Evolutionary conservation across 2,888 invertebrate species (phyloP).

Genomic region (Schizotus pectinicornis): DNA sequence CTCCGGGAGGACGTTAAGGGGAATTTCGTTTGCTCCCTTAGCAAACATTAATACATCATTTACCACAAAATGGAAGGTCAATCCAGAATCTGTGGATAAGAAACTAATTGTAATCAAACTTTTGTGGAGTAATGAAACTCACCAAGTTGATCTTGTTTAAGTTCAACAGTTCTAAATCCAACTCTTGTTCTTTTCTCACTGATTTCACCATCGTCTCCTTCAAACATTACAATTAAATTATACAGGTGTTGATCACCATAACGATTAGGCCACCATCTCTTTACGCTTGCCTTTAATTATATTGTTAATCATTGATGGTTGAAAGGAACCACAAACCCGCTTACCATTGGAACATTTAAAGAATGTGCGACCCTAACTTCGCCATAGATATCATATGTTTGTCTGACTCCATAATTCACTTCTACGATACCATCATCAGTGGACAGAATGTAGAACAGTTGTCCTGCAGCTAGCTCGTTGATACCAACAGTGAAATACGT

Average conservation of each 20-base stretch:
- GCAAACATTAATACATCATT: constrained; percentile 87
- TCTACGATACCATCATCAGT: neutral
- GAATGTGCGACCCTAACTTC: constrained; percentile 30
- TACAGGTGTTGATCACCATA: constrained; percentile 84
- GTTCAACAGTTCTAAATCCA: constrained; percentile 86
- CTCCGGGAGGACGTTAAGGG: constrained; percentile 84
- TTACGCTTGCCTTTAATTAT: constrained; percentile 55
- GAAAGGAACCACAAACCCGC: constrained; percentile 40
- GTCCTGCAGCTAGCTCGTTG: neutral
- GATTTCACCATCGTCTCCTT: constrained; percentile 49
- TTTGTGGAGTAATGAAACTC: constrained; percentile 8
- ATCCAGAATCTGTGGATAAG: constrained; percentile 60
- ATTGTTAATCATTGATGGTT: neutral
- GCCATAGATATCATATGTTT: constrained; percentile 29
- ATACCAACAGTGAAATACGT: constrained; percentile 2
- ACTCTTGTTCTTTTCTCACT: constrained; percentile 65
- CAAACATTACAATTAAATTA: constrained; percentile 64
- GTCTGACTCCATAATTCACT: neutral
- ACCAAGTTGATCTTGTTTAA: constrained; percentile 74
- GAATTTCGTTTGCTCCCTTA: constrained; percentile 96
- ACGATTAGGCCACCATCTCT: constrained; percentile 96
- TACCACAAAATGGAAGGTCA: constrained; percentile 85
- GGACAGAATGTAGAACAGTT: neutral
- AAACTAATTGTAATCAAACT: too few species aligned
- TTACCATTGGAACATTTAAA: constrained; percentile 31